Evolutionary conservation across 2,113 vertebrate genomes (phyloP).

Genomic region (Empidonax alnorum): DNA sequence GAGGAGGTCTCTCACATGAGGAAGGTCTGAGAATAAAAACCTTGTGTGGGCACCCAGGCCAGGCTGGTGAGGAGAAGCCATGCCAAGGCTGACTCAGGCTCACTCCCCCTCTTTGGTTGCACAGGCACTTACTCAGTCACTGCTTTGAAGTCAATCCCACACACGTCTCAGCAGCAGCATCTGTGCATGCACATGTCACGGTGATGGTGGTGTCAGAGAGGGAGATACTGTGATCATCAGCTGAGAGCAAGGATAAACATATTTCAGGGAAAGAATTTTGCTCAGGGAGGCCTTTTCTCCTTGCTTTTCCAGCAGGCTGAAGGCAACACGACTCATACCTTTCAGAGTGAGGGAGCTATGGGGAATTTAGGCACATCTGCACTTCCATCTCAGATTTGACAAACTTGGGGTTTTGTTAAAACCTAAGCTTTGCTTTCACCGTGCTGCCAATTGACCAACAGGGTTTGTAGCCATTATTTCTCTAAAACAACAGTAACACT

Average conservation of each 20-base stretch:
- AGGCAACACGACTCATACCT: rapidly evolving
- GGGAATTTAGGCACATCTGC: background rate
- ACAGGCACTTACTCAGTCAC: background rate
- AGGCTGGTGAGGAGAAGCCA: background rate
- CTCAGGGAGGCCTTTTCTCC: background rate
- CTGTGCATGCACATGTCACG: rapidly evolving
- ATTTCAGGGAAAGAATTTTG: background rate
- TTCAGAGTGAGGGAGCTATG: background rate
- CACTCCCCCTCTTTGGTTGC: background rate
- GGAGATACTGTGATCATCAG: background rate
- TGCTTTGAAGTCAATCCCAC: background rate
- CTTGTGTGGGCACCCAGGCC: background rate
- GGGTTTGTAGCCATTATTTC: background rate
- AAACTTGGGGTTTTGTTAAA: background rate
- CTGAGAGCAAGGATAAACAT: background rate
- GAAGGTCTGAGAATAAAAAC: background rate
- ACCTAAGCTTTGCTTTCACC: background rate
- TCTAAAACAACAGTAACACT: background rate
- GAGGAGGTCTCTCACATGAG: background rate
- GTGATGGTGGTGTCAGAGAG: background rate
- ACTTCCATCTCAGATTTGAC: background rate
- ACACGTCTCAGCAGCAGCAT: background rate
- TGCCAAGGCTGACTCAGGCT: background rate
- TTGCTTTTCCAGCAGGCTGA: background rate
- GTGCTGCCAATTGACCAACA: background rate